phyloP scores from a whole-genome alignment of 1,140 invertebrate species.

The Zophobas morio region DNA sequence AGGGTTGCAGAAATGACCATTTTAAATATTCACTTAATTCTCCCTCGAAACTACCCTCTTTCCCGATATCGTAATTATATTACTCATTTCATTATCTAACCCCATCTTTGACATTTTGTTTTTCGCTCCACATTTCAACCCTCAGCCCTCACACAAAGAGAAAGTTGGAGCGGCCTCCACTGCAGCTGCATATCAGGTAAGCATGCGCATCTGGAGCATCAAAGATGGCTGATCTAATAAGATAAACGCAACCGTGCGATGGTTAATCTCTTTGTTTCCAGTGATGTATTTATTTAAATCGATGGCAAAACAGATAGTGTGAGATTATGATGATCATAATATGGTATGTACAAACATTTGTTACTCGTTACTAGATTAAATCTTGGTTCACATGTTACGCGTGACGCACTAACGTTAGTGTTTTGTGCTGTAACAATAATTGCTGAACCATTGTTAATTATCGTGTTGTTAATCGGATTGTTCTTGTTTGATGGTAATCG shows the following conservation, averaged over 20 bases:
- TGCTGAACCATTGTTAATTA: conserved; percentile 3
- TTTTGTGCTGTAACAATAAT: background rate
- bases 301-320: conserved; percentile 12
- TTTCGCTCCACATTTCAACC: background rate
- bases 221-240: conserved; percentile 46
- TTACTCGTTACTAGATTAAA: conserved; percentile 15
- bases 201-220: conserved; percentile 39
- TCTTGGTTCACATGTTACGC: background rate
- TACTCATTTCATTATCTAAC: too few species aligned
- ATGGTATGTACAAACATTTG: conserved; percentile 24
- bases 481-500: conserved; percentile 3
- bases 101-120: too few species aligned
- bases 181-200: conserved; percentile 38
- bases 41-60: too few species aligned
- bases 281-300: background rate
- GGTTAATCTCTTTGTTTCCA: conserved; percentile 12
- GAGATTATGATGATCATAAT: background rate
- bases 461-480: background rate
- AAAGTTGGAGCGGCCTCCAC: conserved; percentile 13
- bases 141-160: background rate
- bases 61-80: too few species aligned
- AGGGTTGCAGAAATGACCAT: background rate
- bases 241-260: conserved; percentile 19
- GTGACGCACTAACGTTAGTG: background rate
- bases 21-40: too few species aligned